phyloP scores from a whole-genome alignment of 2,888 invertebrate species.

The Parnassius apollo region DNA sequence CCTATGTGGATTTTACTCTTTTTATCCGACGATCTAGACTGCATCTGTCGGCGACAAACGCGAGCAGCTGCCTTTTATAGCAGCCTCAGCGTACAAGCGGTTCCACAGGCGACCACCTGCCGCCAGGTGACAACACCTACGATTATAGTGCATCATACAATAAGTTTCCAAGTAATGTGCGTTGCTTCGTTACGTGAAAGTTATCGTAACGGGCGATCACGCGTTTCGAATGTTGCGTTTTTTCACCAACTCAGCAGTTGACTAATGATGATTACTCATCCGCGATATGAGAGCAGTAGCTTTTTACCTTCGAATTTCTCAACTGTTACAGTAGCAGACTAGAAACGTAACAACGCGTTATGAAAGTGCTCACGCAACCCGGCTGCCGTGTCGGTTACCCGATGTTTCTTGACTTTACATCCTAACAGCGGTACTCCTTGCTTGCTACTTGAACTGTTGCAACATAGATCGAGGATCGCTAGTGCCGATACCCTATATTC shows the following conservation, averaged over 20 bases:
- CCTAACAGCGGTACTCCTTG: slow-evolving; percentile 56
- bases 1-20: slow-evolving; percentile 74
- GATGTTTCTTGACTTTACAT: slow-evolving; percentile 60
- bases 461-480: slow-evolving; percentile 26
- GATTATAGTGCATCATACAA: slow-evolving; percentile 23
- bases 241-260: slow-evolving; percentile 24
- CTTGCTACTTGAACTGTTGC: slow-evolving; percentile 37
- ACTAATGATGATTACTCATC: slow-evolving; percentile 64
- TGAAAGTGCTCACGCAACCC: slow-evolving; percentile 70
- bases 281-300: slow-evolving; percentile 68
- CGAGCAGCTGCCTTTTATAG: slow-evolving; percentile 67
- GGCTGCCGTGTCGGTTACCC: slow-evolving; percentile 49
- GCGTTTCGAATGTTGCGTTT: slow-evolving; percentile 57
- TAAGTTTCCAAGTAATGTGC: slow-evolving; percentile 20
- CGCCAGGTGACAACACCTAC: slow-evolving; percentile 59
- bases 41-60: slow-evolving; percentile 67
- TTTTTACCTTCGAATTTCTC: slow-evolving; percentile 68
- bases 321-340: slow-evolving; percentile 71
- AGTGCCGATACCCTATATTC: slow-evolving; percentile 25
- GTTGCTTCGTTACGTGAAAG: slow-evolving; percentile 55
- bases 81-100: slow-evolving; percentile 47
- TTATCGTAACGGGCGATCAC: slow-evolving; percentile 59
- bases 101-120: slow-evolving; percentile 66
- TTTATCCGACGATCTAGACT: slow-evolving; percentile 74
- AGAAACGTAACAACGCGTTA: slow-evolving; percentile 74